Conservation (phyloP, 2,797 vertebrate species). For the Podarcis lilfordi region DNA sequence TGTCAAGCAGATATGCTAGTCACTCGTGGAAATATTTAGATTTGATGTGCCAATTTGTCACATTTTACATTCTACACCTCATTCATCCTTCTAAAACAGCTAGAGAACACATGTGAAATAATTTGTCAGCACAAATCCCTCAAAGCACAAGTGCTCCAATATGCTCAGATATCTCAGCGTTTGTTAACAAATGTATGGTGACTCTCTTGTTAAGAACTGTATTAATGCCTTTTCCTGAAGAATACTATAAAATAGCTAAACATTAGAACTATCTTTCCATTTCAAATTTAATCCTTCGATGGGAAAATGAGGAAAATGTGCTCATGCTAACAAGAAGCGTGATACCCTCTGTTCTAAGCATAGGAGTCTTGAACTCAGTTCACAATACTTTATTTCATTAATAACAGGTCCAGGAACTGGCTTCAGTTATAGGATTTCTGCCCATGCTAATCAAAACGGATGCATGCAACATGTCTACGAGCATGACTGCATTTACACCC, state of each 20-base stretch:
- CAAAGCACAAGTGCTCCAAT: neutral
- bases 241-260: neutral
- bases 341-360: slow-evolving; percentile 4
- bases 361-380: slow-evolving; percentile 31
- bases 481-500: slow-evolving; percentile 22
- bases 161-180: neutral
- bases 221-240: slow-evolving; percentile 6
- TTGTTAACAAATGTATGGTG: neutral
- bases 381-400: slow-evolving; percentile 37
- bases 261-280: slow-evolving; percentile 1
- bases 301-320: slow-evolving; percentile 29
- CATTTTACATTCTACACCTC: neutral
- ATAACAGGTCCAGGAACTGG: slow-evolving; percentile 35
- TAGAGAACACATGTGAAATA: neutral
- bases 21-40: neutral
- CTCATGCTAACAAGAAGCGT: slow-evolving; percentile 21
- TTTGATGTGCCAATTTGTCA: neutral
- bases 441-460: slow-evolving; percentile 62
- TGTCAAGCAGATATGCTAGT: neutral
- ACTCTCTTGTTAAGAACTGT: neutral
- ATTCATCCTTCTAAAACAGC: neutral
- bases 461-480: slow-evolving; percentile 49
- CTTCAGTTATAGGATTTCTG: slow-evolving; percentile 54
- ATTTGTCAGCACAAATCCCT: neutral
- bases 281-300: slow-evolving; percentile 32